A percentile compares a stretch with the other conserved stretches of the same genome.
Evolutionary conservation across 1,140 invertebrate species (phyloP).

Genomic region (Copidosoma floridanum): DNA sequence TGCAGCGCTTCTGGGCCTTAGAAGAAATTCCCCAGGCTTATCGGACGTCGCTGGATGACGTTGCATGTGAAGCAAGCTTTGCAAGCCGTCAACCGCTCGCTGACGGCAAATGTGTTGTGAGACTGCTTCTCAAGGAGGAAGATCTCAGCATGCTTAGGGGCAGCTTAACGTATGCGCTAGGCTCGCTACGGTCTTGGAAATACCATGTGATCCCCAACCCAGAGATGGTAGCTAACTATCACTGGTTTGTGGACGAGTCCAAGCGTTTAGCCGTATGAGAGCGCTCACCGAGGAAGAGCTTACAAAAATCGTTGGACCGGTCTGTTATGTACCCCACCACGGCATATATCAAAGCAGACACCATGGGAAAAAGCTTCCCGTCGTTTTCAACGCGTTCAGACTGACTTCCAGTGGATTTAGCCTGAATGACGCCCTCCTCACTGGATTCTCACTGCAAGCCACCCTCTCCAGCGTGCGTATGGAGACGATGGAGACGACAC

Average conservation of each 20-base stretch:
- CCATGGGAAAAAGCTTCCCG: not conserved
- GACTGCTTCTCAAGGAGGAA: too few relatives aligned
- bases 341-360: not conserved
- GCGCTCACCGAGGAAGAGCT: not conserved
- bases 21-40: too few relatives aligned
- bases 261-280: not conserved
- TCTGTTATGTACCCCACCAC: not conserved
- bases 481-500: conserved; percentile 1
- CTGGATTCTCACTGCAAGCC: not conserved
- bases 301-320: not conserved
- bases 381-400: conserved; percentile 12
- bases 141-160: too few relatives aligned
- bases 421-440: conserved; percentile 1
- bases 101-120: too few relatives aligned
- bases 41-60: too few relatives aligned
- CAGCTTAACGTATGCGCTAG: too few relatives aligned
- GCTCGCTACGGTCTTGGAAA: too few relatives aligned
- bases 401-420: not conserved
- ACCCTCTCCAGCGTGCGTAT: not conserved
- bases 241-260: not conserved
- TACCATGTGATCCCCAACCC: too few relatives aligned
- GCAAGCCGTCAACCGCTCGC: too few relatives aligned
- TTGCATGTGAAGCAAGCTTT: too few relatives aligned
- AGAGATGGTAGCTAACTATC: too few relatives aligned
- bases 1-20: too few relatives aligned